These are phyloP conservation scores for Neoascia interrupta DNA, from an alignment of 2,888 invertebrate species.

Conservation along the genomic window DNA sequence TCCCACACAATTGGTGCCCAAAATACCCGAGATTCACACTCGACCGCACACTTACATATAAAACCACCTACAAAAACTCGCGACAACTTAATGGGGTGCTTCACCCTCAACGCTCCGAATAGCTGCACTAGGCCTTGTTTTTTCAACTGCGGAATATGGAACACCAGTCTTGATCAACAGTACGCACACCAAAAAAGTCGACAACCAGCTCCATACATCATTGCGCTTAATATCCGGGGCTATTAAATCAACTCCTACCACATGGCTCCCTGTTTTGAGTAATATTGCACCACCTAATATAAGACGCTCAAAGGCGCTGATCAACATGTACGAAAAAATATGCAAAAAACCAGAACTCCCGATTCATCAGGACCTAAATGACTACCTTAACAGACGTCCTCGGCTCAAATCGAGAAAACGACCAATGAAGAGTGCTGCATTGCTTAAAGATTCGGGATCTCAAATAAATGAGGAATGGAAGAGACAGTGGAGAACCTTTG, in stretches of 20 bases:
- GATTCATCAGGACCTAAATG: not conserved
- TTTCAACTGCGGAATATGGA: not conserved
- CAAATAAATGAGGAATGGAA: no score
- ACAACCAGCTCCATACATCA: not conserved
- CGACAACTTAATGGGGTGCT: no score
- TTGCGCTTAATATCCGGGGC: not conserved
- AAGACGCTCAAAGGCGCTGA: not conserved
- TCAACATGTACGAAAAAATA: not conserved
- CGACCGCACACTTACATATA: no score
- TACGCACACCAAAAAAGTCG: not conserved
- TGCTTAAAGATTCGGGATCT: no score
- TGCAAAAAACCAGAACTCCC: not conserved
- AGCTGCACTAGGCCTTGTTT: no score
- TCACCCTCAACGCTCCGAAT: no score
- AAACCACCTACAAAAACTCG: no score
- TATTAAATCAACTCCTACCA: not conserved
- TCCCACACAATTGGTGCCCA: no score
- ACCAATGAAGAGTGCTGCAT: no score
- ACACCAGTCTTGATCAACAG: not conserved
- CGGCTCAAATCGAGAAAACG: conserved; percentile 16
- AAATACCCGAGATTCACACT: no score
- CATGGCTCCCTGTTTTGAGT: not conserved
- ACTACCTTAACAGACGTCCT: conserved; percentile 21
- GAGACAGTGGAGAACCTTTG: no score
- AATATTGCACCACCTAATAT: not conserved